Evolutionary conservation across 1,140 invertebrate species (phyloP).

Genomic region (Copidosoma floridanum): DNA sequence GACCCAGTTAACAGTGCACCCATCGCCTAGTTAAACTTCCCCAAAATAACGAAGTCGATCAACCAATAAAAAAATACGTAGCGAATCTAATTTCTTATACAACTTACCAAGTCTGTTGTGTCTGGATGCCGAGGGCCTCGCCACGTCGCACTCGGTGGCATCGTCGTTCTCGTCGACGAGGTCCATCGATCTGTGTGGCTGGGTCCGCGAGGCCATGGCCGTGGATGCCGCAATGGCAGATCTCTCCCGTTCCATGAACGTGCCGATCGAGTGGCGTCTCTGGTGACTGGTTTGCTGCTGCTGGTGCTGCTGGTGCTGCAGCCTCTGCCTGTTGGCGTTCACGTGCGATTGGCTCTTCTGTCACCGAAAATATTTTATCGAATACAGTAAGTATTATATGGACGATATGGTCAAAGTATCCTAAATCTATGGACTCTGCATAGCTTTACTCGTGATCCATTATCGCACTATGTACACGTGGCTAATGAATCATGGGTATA

Average conservation of each 20-base stretch:
- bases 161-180: background rate
- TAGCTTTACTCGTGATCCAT: too few species aligned
- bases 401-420: too few species aligned
- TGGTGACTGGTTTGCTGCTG: background rate
- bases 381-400: too few species aligned
- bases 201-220: background rate
- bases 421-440: too few species aligned
- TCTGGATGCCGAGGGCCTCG: background rate
- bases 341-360: background rate
- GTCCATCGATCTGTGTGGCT: background rate
- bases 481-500: too few species aligned
- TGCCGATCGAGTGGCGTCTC: constrained; percentile 17
- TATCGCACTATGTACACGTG: too few species aligned
- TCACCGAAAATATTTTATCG: too few species aligned
- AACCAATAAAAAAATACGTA: too few species aligned
- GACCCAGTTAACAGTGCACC: too few species aligned
- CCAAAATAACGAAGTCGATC: too few species aligned
- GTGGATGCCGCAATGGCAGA: background rate
- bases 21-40: too few species aligned
- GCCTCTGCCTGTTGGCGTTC: background rate
- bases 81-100: too few species aligned
- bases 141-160: background rate
- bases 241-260: constrained; percentile 12
- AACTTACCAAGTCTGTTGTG: constrained; percentile 8
- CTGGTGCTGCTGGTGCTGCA: background rate